Percentiles rank a stretch among this genome's conserved stretches.
Conservation (phyloP, 2,888 invertebrate genomes). For the Stenchaetothrips biformis region DNA sequence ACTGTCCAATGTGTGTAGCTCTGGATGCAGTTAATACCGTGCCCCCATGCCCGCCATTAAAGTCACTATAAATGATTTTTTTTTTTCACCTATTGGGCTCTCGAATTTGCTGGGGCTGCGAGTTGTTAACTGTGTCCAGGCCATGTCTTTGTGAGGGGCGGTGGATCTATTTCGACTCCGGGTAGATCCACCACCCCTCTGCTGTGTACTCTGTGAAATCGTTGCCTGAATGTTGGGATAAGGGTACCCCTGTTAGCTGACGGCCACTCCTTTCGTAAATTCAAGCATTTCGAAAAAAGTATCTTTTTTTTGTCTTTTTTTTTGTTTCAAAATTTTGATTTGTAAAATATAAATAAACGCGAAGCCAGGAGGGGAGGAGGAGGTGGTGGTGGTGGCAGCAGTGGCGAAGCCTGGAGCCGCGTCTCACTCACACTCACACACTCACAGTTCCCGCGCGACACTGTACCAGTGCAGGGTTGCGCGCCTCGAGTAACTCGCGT, state of each 20-base stretch:
- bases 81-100: too few species aligned
- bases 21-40: neutral
- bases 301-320: constrained; percentile 25
- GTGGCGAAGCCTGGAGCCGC: constrained; percentile 31
- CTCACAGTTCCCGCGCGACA: too few species aligned
- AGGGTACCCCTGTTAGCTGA: constrained; percentile 72
- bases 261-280: constrained; percentile 27
- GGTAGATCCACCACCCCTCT: too few species aligned
- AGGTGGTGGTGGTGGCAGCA: constrained; percentile 28
- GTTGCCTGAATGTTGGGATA: constrained; percentile 97
- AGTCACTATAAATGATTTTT: too few species aligned
- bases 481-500: too few species aligned
- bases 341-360: constrained; percentile 24
- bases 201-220: constrained; percentile 30
- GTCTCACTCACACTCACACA: constrained; percentile 32
- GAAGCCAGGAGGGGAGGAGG: constrained; percentile 31
- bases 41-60: too few species aligned
- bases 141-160: neutral
- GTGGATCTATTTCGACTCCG: neutral
- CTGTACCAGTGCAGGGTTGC: too few species aligned
- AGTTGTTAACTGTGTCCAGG: too few species aligned
- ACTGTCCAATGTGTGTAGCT: neutral
- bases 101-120: too few species aligned
- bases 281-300: neutral
- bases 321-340: constrained; percentile 28